Evolutionary conservation across 1,140 invertebrate genomes (phyloP).

Genomic region (Brachionus koreanus): DNA sequence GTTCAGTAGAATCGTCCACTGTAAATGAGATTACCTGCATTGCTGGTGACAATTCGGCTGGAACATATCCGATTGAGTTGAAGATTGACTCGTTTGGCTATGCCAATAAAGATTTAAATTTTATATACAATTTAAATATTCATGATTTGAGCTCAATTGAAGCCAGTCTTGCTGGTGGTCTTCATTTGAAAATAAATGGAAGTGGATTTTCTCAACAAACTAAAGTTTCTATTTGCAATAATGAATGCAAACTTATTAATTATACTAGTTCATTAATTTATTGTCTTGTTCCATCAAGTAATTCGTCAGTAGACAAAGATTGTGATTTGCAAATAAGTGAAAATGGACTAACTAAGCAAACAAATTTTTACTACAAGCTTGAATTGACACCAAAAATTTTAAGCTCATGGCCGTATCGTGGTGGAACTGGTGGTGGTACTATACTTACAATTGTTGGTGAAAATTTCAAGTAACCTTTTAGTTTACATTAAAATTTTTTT

Average conservation of each 20-base stretch:
- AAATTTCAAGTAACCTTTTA: slow-evolving; percentile 46
- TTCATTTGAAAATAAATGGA: not conserved
- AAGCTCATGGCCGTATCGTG: slow-evolving; percentile 45
- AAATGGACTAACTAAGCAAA: not conserved
- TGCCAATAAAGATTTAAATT: not conserved
- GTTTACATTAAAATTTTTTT: slow-evolving; percentile 44
- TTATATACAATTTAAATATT: not conserved
- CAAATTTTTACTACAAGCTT: not conserved
- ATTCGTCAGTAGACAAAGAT: slow-evolving; percentile 6
- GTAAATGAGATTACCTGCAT: slow-evolving; percentile 46
- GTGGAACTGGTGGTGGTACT: slow-evolving; percentile 48
- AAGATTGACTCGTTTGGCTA: slow-evolving; percentile 43
- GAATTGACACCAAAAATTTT: slow-evolving; percentile 37
- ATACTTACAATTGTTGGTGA: slow-evolving; percentile 47
- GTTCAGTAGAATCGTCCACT: not conserved
- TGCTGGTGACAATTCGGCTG: slow-evolving; percentile 45
- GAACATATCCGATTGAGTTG: slow-evolving; percentile 43
- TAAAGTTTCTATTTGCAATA: not conserved
- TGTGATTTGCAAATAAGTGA: not conserved
- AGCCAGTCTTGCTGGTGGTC: slow-evolving; percentile 33
- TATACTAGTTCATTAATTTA: not conserved
- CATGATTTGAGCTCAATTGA: not conserved
- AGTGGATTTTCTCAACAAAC: slow-evolving; percentile 1
- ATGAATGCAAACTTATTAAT: not conserved
- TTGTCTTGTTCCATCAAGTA: slow-evolving; percentile 9